Evolutionary conservation across 2,888 invertebrate genomes (phyloP).

Genomic region (Phaedon cochleariae): DNA sequence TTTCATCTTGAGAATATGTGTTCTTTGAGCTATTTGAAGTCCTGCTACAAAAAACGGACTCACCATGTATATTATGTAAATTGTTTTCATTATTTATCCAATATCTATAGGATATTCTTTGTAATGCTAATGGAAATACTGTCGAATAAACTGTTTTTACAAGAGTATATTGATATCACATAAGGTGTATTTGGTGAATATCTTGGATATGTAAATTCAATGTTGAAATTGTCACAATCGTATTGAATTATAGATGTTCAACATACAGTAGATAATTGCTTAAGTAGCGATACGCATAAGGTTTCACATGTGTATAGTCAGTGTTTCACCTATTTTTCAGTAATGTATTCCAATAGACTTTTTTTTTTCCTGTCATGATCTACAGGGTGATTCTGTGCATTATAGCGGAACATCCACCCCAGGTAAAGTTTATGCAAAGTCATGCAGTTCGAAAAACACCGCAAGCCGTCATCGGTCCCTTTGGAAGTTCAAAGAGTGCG

Average conservation of each 20-base stretch:
- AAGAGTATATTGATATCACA: background rate
- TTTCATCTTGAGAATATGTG: too few species aligned
- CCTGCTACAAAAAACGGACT: too few species aligned
- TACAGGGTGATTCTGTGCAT: too few species aligned
- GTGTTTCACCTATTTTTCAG: background rate
- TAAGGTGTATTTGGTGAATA: background rate
- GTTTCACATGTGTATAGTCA: background rate
- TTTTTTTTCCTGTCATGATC: background rate
- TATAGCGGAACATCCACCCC: too few species aligned
- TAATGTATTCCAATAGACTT: background rate
- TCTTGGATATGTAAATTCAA: background rate
- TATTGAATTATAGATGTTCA: background rate
- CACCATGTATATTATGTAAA: too few species aligned
- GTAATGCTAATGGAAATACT: background rate
- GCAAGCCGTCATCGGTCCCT: too few species aligned
- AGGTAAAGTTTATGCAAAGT: too few species aligned
- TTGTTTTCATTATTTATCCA: too few species aligned
- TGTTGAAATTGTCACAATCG: background rate
- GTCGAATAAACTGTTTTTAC: background rate
- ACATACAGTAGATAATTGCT: background rate
- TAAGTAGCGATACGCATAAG: background rate
- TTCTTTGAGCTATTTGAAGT: too few species aligned
- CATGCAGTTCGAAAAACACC: too few species aligned
- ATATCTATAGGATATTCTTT: background rate
- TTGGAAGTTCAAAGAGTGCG: too few species aligned